Base-by-base conservation (phyloP, 1,140 invertebrate genomes). In the Psix sp. region DNA sequence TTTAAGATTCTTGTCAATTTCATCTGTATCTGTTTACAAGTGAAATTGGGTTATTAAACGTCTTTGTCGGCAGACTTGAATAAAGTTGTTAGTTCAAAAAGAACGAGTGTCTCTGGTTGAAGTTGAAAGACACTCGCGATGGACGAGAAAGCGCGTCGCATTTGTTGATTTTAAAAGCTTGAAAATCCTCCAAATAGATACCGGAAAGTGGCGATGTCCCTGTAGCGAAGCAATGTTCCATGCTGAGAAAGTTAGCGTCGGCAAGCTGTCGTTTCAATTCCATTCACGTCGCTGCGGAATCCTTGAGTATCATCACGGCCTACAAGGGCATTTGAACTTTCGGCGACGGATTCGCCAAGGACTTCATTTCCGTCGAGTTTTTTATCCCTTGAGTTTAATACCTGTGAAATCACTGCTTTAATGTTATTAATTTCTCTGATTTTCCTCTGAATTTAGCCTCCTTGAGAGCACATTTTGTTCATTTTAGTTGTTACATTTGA, bases 271-370 rank as follows among this genome's bases (percentile, higher is more conserved):
- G 89, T 81, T 96, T 96, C 0, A 95, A 91, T 86, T 95, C 94
- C 0, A 91, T 89, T 94, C 95, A 97, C 1, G 91, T 92, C 5
- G 94, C 93, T 60, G 96, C 94, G 16, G 91, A 87, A 87, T 89
- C 82, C 65, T 94, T 89, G 11, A 97, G 82, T 75, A 96, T 94
- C 89, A 96, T 94, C 0, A 96, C 94, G 13, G 95, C 94, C 84
- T 96, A 94, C 91, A 96, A 90, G 0, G 96, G 95, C 88, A 95
- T 94, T 86, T 95, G 93, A 0, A 96, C 94, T 80, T 95, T 92
- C 18, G 90, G 86, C 9, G 94, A 94, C 1, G 95, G 95, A 74
- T 91, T 91, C 0, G 91, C 91, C 84, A 96, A 96, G 0, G 94
- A 95, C 83, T 94, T 95, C 48, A 97, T 94, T 88, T 96, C 94